Evolutionary conservation across 2,113 vertebrate species (phyloP).

Genomic region (Engystomops pustulosus): DNA sequence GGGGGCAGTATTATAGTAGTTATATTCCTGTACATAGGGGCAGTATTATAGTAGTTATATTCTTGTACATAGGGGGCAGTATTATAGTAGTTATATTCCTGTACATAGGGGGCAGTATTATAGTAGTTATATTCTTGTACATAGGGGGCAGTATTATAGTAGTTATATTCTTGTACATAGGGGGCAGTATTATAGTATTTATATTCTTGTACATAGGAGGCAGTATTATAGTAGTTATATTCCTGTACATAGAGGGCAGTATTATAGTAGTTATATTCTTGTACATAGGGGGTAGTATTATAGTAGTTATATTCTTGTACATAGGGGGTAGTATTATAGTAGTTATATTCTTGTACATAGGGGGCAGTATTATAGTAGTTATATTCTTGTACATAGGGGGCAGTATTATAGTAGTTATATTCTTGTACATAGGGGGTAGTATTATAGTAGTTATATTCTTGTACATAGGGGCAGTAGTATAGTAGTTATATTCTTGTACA

Average conservation of each 20-base stretch:
- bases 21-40: no score
- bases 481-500: constrained; percentile 18
- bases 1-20: no score
- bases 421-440: neutral
- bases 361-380: constrained; percentile 7
- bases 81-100: no score
- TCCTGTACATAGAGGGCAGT: constrained; percentile 3
- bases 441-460: constrained; percentile 24
- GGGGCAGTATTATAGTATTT: constrained; percentile 1
- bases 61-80: no score
- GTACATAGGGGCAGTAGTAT: constrained; percentile 8
- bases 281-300: neutral
- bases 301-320: constrained; percentile 7
- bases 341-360: constrained; percentile 6
- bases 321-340: neutral
- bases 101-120: no score
- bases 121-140: no score
- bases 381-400: neutral
- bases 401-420: constrained; percentile 8
- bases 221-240: constrained; percentile 2
- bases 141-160: no score
- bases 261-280: constrained; percentile 8
- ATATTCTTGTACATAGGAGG: constrained; percentile 4
- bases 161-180: no score
- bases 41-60: no score